A percentile compares a stretch with the other conserved stretches of the same genome.
Evolutionary conservation across 2,113 vertebrate species (phyloP).

Genomic region (Calidris pugnax): DNA sequence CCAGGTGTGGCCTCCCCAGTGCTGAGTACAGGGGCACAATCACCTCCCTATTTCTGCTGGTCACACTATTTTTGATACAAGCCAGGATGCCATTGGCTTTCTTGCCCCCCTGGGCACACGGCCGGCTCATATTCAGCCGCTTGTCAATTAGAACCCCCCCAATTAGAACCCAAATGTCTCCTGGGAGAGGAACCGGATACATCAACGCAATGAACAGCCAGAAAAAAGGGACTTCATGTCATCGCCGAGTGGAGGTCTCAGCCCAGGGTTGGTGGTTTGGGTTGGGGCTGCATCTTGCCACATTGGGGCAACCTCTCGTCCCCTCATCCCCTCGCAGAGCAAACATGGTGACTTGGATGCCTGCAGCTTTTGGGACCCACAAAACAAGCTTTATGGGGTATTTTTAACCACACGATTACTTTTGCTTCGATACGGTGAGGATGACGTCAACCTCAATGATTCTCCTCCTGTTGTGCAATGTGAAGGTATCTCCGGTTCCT

Average conservation of each 20-base stretch:
- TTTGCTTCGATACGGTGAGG: fast-evolving
- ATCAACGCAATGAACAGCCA: fast-evolving
- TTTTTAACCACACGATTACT: background rate
- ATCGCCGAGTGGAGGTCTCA: background rate
- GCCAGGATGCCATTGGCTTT: no score
- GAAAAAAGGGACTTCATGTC: fast-evolving
- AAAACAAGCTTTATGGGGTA: background rate
- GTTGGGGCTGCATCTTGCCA: background rate
- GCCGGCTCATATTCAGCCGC: no score
- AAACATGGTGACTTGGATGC: fast-evolving
- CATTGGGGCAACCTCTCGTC: fast-evolving
- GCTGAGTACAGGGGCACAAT: no score
- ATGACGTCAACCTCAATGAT: background rate
- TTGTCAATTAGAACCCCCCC: no score
- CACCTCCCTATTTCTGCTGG: no score
- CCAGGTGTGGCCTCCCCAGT: no score
- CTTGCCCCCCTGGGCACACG: no score
- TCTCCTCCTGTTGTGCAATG: background rate
- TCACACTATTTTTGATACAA: no score
- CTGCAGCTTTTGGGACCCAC: background rate
- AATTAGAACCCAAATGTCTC: no score
- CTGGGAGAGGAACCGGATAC: background rate
- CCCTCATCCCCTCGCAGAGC: background rate
- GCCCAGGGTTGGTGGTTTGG: background rate
- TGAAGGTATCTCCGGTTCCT: fast-evolving